Conservation (phyloP, 2,113 vertebrate genomes). For the Chaetorhynchus papuensis region DNA sequence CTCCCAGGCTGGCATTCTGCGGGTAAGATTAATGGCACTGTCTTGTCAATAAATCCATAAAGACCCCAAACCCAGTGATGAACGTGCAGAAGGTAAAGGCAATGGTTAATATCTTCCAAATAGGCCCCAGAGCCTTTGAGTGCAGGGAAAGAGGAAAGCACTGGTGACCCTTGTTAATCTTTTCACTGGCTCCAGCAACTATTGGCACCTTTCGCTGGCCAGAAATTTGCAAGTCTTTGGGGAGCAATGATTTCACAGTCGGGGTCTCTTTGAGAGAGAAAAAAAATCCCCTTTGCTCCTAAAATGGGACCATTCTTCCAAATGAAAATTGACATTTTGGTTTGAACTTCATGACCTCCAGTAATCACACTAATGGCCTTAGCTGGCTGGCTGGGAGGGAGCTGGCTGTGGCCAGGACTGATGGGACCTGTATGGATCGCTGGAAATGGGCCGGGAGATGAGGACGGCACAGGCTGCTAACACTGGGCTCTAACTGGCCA, state of each 20-base stretch:
- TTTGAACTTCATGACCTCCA: slow-evolving; percentile 67
- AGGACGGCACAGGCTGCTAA: background rate
- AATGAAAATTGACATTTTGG: slow-evolving; percentile 71
- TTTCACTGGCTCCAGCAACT: slow-evolving; percentile 56
- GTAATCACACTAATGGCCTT: slow-evolving; percentile 69
- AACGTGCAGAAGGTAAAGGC: slow-evolving; percentile 21
- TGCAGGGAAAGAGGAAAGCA: slow-evolving; percentile 39
- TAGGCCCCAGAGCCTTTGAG: slow-evolving; percentile 53
- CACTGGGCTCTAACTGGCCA: background rate
- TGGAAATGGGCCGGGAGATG: background rate
- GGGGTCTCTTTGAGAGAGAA: background rate
- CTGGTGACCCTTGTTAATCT: slow-evolving; percentile 71
- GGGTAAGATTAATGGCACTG: slow-evolving; percentile 45
- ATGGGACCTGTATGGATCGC: slow-evolving; percentile 37
- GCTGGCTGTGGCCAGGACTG: slow-evolving; percentile 29
- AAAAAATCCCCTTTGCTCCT: slow-evolving; percentile 29
- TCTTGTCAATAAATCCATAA: slow-evolving; percentile 67
- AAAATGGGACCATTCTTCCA: slow-evolving; percentile 57
- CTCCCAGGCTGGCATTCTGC: slow-evolving; percentile 15
- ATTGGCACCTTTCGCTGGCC: slow-evolving; percentile 64
- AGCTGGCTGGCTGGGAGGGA: slow-evolving; percentile 24
- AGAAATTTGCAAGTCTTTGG: slow-evolving; percentile 56
- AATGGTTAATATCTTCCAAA: slow-evolving; percentile 61
- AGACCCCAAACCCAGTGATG: slow-evolving; percentile 7
- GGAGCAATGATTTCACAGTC: slow-evolving; percentile 62